Conservation (phyloP, 2,797 vertebrate genomes). For the Parauchenoglanis punctatus region DNA sequence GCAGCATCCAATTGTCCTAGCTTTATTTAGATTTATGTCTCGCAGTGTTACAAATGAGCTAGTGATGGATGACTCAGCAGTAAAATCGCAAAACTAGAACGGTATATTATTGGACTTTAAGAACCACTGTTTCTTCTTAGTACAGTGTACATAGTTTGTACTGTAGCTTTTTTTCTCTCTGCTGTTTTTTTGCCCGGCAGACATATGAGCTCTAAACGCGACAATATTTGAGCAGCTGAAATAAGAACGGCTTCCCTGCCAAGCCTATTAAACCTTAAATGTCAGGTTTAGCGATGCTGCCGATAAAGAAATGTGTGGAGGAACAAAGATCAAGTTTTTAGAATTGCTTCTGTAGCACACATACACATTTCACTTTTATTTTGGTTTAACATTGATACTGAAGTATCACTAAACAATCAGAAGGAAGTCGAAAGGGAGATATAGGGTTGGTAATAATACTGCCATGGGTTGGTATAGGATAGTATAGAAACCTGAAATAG, state of each 20-base stretch:
- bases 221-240: conserved; percentile 18
- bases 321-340: not conserved
- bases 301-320: not conserved
- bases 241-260: conserved; percentile 13
- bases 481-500: not conserved
- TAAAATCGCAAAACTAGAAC: not conserved
- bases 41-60: not conserved
- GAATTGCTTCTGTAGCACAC: not conserved
- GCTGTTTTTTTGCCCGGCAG: not conserved
- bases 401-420: no score
- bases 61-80: not conserved
- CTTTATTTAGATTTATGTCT: not conserved
- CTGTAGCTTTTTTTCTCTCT: not conserved
- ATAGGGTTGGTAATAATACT: not conserved
- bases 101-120: not conserved
- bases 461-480: not conserved
- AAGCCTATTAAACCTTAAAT: conserved; percentile 13
- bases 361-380: not conserved
- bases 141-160: not conserved
- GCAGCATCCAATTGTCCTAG: not conserved
- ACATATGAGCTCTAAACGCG: conserved; percentile 9
- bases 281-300: conserved; percentile 16
- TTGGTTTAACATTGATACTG: not conserved
- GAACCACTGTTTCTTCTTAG: no score
- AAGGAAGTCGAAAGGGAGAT: not conserved